These are phyloP conservation scores for Lysandra bellargus DNA, from an alignment of 2,888 invertebrate species.

Conservation along the genomic window DNA sequence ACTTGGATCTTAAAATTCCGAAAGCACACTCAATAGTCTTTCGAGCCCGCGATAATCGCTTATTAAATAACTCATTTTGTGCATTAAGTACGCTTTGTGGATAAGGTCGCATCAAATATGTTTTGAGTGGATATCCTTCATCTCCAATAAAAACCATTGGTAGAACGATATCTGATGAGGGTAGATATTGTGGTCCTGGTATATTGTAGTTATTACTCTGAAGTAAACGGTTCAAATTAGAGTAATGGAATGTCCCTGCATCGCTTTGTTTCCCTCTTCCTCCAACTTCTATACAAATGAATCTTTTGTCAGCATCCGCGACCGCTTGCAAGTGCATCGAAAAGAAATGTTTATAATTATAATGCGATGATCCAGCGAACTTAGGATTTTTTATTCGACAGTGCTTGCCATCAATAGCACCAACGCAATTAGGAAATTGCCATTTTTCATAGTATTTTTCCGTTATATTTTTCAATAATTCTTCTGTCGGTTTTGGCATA, in stretches of 20 bases:
- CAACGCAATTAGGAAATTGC: slow-evolving; percentile 43
- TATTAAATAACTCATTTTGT: slow-evolving; percentile 39
- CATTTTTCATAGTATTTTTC: slow-evolving; percentile 40
- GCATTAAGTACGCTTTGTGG: slow-evolving; percentile 37
- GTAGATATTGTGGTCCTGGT: slow-evolving; percentile 35
- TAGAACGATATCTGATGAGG: slow-evolving; percentile 37
- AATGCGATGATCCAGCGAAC: slow-evolving; percentile 34
- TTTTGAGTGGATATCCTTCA: slow-evolving; percentile 39
- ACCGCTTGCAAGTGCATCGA: slow-evolving; percentile 41
- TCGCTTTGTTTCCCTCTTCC: slow-evolving; percentile 42
- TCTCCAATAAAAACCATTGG: slow-evolving; percentile 37
- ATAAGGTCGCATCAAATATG: slow-evolving; percentile 43
- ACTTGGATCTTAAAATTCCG: slow-evolving; percentile 38
- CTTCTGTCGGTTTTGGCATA: slow-evolving; percentile 39
- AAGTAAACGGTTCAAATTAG: slow-evolving; percentile 40
- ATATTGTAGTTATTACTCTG: slow-evolving; percentile 34
- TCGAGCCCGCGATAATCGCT: slow-evolving; percentile 33
- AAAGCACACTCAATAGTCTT: slow-evolving; percentile 39
- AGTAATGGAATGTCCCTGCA: slow-evolving; percentile 42
- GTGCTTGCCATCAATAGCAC: slow-evolving; percentile 41
- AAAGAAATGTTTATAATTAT: slow-evolving; percentile 40
- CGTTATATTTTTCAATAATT: slow-evolving; percentile 39
- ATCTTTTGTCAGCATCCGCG: slow-evolving; percentile 41
- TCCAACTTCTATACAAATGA: slow-evolving; percentile 39
- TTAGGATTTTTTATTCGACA: slow-evolving; percentile 40